Conservation (phyloP, 2,888 invertebrate species). For the Antheraea assamensis region DNA sequence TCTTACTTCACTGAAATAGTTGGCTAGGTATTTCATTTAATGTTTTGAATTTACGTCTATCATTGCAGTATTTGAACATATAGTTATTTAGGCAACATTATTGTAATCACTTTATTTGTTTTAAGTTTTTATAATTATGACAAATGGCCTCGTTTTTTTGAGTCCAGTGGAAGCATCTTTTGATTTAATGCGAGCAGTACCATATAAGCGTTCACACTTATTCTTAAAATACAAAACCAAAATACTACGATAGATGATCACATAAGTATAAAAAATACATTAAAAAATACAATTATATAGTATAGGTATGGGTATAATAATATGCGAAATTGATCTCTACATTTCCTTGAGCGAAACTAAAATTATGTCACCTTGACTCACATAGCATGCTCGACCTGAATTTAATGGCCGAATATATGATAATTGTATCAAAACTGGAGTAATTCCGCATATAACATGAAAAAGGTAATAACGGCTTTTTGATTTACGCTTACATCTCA, state of each 20-base stretch:
- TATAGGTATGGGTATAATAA: background rate
- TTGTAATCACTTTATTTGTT: too few species aligned
- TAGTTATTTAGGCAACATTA: too few species aligned
- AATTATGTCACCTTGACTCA: constrained; percentile 10
- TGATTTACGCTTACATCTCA: background rate
- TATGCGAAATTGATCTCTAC: background rate
- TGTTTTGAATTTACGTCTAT: too few species aligned
- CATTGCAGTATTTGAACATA: too few species aligned
- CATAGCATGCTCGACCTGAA: constrained; percentile 4
- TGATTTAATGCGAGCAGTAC: too few species aligned
- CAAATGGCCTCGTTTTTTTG: too few species aligned
- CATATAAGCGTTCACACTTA: background rate
- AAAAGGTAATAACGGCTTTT: constrained; percentile 1
- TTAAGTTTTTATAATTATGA: too few species aligned
- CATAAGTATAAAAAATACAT: background rate
- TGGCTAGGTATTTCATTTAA: too few species aligned
- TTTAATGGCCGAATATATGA: constrained; percentile 10
- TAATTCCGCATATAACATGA: constrained; percentile 3
- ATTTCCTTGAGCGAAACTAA: constrained; percentile 4
- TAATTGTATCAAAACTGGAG: constrained; percentile 6
- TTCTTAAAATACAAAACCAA: background rate
- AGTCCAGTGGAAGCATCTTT: too few species aligned
- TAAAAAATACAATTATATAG: background rate
- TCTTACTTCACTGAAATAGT: too few species aligned
- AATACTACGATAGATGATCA: background rate